Conservation (phyloP, 2,888 invertebrate genomes). For the Drosophila antonietae region DNA sequence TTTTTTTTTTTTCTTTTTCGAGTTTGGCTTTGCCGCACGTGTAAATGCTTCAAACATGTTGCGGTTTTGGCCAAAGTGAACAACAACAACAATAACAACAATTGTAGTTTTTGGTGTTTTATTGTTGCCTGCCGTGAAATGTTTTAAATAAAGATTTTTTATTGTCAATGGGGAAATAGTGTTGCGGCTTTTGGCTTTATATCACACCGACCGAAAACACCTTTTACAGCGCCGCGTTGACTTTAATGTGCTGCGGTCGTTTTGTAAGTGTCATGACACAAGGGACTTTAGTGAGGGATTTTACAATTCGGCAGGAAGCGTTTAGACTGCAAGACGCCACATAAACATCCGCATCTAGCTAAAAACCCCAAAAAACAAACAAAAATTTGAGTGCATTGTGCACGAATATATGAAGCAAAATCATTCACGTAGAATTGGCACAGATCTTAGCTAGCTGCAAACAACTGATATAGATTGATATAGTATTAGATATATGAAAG, state of each 20-base stretch:
- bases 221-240: conserved; percentile 39
- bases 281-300: conserved; percentile 24
- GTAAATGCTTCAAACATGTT: conserved; percentile 79
- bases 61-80: conserved; percentile 64
- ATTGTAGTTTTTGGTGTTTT: conserved; percentile 65
- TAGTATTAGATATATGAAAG: not conserved
- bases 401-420: conserved; percentile 46
- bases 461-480: not conserved
- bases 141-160: conserved; percentile 79
- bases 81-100: conserved; percentile 32
- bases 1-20: conserved; percentile 19
- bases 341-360: conserved; percentile 36
- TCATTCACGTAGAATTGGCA: conserved; percentile 2
- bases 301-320: conserved; percentile 56
- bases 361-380: conserved; percentile 7
- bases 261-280: conserved; percentile 52
- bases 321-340: conserved; percentile 68
- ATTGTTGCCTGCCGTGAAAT: conserved; percentile 77
- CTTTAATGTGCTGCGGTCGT: conserved; percentile 71
- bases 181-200: conserved; percentile 77
- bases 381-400: not conserved
- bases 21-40: conserved; percentile 70
- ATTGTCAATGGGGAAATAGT: conserved; percentile 78
- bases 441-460: not conserved
- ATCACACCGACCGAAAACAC: conserved; percentile 44